Percentiles rank a stretch among this genome's conserved stretches.
phyloP scores from a whole-genome alignment of 2,888 invertebrate species.

The Dolichopus griseipennis region DNA sequence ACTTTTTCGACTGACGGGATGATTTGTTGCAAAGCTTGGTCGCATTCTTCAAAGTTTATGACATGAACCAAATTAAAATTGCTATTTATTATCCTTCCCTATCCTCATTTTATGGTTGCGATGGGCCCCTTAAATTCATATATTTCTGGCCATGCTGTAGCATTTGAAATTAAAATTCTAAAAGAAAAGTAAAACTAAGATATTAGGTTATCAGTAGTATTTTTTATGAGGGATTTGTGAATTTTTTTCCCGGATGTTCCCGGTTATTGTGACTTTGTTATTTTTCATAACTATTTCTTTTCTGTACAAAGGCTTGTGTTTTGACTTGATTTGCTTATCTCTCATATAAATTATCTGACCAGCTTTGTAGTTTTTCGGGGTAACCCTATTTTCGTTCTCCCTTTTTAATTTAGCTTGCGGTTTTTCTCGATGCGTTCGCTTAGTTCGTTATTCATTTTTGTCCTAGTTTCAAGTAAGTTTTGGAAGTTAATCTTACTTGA shows the following conservation, averaged over 20 bases:
- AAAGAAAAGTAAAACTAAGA: background rate
- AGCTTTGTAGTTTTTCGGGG: conserved; percentile 15
- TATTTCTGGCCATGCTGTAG: background rate
- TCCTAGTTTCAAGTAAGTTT: conserved; percentile 19
- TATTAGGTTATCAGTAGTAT: background rate
- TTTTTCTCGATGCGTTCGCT: no score
- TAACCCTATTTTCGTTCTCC: conserved; percentile 18
- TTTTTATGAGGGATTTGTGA: conserved; percentile 20
- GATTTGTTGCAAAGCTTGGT: background rate
- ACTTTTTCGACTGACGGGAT: background rate
- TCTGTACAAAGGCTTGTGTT: conserved; percentile 12
- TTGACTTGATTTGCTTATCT: conserved; percentile 17
- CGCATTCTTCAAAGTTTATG: background rate
- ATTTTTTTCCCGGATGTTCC: conserved; percentile 14
- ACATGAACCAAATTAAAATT: conserved; percentile 5
- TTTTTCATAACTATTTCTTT: conserved; percentile 20
- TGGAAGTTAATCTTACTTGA: conserved; percentile 22
- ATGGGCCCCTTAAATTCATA: background rate
- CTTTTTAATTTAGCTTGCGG: conserved; percentile 18
- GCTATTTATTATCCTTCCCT: conserved; percentile 8
- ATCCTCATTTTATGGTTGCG: background rate
- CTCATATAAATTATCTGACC: conserved; percentile 17
- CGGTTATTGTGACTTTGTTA: no score
- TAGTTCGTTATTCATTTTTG: conserved; percentile 21
- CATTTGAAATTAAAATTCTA: background rate